Percentiles rank a stretch among this genome's conserved stretches.
Evolutionary conservation across 2,888 invertebrate genomes (phyloP).

Genomic region (Athrips mouffetella): DNA sequence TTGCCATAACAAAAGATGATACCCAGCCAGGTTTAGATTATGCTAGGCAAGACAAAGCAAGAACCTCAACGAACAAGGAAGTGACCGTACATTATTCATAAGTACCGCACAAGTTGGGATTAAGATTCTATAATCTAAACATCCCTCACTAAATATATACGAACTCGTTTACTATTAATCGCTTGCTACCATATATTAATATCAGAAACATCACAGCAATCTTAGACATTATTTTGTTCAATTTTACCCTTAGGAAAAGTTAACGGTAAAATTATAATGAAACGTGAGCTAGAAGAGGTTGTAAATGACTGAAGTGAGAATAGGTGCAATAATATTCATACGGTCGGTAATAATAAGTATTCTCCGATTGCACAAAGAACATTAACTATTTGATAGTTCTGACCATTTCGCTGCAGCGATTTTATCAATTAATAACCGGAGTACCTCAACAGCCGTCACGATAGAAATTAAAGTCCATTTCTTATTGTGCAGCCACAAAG

Average conservation of each 20-base stretch:
- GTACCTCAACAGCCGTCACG: slow-evolving; percentile 42
- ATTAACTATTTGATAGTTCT: slow-evolving; percentile 20
- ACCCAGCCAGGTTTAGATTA: slow-evolving; percentile 10
- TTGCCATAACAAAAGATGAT: neutral
- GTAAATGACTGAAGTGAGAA: neutral
- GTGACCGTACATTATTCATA: slow-evolving; percentile 31
- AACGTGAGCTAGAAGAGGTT: neutral
- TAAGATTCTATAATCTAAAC: slow-evolving; percentile 25
- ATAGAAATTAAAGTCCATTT: slow-evolving; percentile 52
- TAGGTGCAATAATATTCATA: neutral
- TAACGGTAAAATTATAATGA: slow-evolving; percentile 12
- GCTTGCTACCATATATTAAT: slow-evolving; percentile 11
- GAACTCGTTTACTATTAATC: slow-evolving; percentile 18
- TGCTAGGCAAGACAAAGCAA: slow-evolving; percentile 14
- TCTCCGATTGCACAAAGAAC: slow-evolving; percentile 24
- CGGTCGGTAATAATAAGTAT: neutral
- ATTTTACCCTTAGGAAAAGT: no score
- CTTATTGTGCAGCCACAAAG: slow-evolving; percentile 40
- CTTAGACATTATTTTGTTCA: slow-evolving; percentile 1
- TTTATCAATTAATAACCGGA: slow-evolving; percentile 54
- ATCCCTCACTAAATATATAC: slow-evolving; percentile 26
- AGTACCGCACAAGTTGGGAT: slow-evolving; percentile 22
- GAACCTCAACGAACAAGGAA: slow-evolving; percentile 19
- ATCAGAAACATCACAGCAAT: slow-evolving; percentile 1
- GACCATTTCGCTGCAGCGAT: slow-evolving; percentile 30